phyloP scores from a whole-genome alignment of 2,797 vertebrate species.

The Syndactyla subalaris region DNA sequence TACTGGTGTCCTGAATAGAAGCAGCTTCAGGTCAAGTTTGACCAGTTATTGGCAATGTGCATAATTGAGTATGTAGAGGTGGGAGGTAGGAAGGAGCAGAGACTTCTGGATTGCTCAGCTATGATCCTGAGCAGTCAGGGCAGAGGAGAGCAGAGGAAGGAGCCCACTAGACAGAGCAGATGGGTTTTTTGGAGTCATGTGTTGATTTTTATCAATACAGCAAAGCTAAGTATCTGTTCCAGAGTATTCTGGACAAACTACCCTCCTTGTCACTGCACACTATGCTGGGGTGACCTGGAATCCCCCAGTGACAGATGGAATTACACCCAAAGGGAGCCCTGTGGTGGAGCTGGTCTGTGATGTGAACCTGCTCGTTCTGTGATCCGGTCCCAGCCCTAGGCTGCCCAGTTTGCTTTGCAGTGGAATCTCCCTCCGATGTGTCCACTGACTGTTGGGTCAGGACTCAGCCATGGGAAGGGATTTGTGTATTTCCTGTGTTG shows the following conservation, averaged over 20 bases:
- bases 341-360: background rate
- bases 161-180: background rate
- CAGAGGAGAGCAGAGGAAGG: background rate
- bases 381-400: background rate
- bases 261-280: background rate
- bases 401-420: background rate
- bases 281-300: fast-evolving
- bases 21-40: background rate
- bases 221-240: background rate
- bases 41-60: background rate
- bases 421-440: background rate
- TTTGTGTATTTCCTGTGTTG: fast-evolving
- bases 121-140: background rate
- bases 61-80: background rate
- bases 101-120: background rate
- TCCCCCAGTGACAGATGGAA: background rate
- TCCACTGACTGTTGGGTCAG: background rate
- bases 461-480: background rate
- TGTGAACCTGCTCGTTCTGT: fast-evolving
- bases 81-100: background rate
- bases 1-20: background rate
- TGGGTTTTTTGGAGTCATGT: background rate
- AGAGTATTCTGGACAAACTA: background rate
- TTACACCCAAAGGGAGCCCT: background rate
- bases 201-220: background rate